Base-by-base conservation (phyloP, 2,888 invertebrate species). In the Cephalotes varians region DNA sequence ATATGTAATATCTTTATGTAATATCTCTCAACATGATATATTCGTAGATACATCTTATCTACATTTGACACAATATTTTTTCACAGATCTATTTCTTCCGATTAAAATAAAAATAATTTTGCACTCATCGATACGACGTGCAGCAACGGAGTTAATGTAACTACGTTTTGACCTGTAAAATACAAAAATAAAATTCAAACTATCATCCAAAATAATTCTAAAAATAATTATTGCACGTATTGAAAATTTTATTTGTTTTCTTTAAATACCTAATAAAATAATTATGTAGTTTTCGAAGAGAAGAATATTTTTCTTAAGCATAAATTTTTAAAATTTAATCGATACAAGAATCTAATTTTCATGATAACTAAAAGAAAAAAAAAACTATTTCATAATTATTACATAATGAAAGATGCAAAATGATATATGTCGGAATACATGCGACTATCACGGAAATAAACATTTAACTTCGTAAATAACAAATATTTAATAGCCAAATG, bases 21-120 rank as follows among this genome's bases (percentile, higher is more conserved):
- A n/a, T 58, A 28, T 31, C 9, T 3, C n/a, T 31, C 4, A 1
- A 58, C 6, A 6, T 56, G 1, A 12, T 15, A 60, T 60, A 58
- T 31, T n/a, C n/a, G 34, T 4, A 34, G 15, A 60, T 1, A 34
- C n/a, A 10, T 60, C 1, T 60, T 60, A n/a, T 34, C n/a, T n/a
- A 34, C 18, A 34, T 34, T 9, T 34, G 10, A n/a, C 2, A n/a
- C 2, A 28, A 56, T 34, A n/a, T 31, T 60, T 34, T 34, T 34
- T 60, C 60, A 9, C 31, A 31, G 9, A 58, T 58, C 34, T 31
- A 34, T n/a, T 34, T 2, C 10, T 34, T 60, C 1, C 5, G n/a
- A 60, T 60, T 31, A 60, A 60, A 60, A 60, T 60, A n/a, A 60
- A 34, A 60, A 34, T 9, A 10, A 58, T 31, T 34, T 60, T 34